These are phyloP conservation scores for Esox masquinongy DNA, from an alignment of 2,797 vertebrate genomes.

Conservation along the genomic window DNA sequence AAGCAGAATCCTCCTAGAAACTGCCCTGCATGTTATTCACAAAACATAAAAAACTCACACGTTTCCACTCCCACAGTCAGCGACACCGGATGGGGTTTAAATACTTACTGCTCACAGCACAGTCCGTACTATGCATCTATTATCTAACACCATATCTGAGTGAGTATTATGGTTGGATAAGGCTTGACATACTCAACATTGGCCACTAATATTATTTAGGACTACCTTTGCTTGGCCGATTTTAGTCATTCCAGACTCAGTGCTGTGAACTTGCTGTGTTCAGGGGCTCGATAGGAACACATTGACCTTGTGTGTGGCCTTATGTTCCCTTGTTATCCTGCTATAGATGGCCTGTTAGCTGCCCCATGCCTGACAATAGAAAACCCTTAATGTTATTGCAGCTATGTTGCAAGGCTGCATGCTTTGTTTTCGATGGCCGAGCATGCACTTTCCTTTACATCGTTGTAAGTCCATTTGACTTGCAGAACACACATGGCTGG, in stretches of 20 bases:
- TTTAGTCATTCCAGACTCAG: not conserved
- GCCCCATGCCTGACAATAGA: not conserved
- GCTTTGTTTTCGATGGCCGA: too few relatives aligned
- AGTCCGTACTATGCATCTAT: not conserved
- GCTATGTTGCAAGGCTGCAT: too few relatives aligned
- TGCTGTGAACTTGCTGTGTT: not conserved
- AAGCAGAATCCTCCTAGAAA: not conserved
- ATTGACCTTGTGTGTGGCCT: not conserved
- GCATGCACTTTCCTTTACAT: too few relatives aligned
- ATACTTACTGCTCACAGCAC: not conserved
- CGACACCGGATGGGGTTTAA: not conserved
- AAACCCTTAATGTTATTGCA: too few relatives aligned
- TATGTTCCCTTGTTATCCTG: not conserved
- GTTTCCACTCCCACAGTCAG: not conserved
- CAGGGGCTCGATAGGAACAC: not conserved
- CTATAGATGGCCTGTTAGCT: not conserved
- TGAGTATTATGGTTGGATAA: not conserved
- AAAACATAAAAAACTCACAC: not conserved
- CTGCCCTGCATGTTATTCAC: not conserved
- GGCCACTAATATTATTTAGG: not conserved
- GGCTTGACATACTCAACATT: too few relatives aligned
- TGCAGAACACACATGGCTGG: too few relatives aligned
- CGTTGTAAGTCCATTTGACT: too few relatives aligned
- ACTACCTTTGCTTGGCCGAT: not conserved
- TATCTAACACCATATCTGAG: not conserved